phyloP scores from a whole-genome alignment of 2,888 invertebrate species.

The Nephrocerus scutellatus region DNA sequence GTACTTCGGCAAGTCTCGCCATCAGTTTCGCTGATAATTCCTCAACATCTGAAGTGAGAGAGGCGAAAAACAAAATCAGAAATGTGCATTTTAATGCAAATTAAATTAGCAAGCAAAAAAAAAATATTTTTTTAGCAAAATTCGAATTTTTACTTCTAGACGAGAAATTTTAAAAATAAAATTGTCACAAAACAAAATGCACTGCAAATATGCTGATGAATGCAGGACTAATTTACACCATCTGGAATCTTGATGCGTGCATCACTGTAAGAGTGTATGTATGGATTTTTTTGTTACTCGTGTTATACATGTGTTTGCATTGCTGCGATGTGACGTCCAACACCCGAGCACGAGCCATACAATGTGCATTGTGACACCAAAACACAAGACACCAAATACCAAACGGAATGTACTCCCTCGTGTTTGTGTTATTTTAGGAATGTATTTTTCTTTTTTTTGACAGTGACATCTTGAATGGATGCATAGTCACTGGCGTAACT shows the following conservation, averaged over 20 bases:
- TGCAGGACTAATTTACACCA: conserved; percentile 19
- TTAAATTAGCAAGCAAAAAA: conserved; percentile 14
- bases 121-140: too few species aligned
- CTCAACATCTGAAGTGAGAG: conserved; percentile 44
- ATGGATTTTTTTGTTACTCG: too few species aligned
- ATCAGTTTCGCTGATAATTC: conserved; percentile 48
- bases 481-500: too few species aligned
- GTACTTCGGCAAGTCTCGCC: conserved; percentile 47
- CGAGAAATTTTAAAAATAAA: conserved; percentile 3
- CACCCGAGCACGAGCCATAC: too few species aligned
- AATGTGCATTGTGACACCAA: too few species aligned
- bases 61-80: conserved; percentile 4
- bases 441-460: background rate
- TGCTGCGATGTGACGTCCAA: too few species aligned
- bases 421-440: conserved; percentile 12
- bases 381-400: too few species aligned
- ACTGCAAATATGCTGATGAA: conserved; percentile 2
- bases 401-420: too few species aligned
- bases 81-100: conserved; percentile 8
- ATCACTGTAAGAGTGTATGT: conserved; percentile 19
- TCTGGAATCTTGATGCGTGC: conserved; percentile 14
- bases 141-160: conserved; percentile 16
- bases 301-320: too few species aligned
- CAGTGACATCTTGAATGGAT: background rate
- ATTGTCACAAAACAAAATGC: background rate